These are phyloP conservation scores for Penaeus chinensis DNA, from an alignment of 1,140 invertebrate species.

Conservation along the genomic window DNA sequence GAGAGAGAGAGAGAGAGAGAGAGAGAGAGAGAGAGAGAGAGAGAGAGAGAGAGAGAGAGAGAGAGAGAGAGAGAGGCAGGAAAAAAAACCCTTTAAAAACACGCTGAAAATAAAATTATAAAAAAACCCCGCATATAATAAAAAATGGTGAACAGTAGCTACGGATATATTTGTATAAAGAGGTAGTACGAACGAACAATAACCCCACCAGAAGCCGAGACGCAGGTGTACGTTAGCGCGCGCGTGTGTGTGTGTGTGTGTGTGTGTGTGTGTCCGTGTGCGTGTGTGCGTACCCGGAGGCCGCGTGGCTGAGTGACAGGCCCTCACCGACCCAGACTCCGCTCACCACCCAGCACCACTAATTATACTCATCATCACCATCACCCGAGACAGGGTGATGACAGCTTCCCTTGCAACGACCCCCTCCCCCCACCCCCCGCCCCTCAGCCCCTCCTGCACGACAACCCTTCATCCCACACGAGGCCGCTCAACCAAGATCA, in stretches of 20 bases:
- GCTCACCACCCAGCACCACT: slow-evolving; percentile 21
- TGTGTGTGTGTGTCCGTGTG: not conserved
- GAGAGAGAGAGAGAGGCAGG: too few species aligned
- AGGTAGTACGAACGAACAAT: too few species aligned
- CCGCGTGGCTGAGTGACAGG: not conserved
- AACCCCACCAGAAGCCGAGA: too few species aligned
- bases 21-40: too few species aligned
- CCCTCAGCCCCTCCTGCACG: not conserved
- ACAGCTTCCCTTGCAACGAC: not conserved
- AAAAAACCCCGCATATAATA: too few species aligned
- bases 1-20: too few species aligned
- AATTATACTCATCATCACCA: slow-evolving; percentile 31
- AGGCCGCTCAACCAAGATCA: not conserved
- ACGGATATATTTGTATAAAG: too few species aligned
- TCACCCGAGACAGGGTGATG: not conserved
- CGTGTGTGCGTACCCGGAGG: not conserved
- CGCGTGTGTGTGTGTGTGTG: slow-evolving; percentile 21
- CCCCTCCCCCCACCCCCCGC: not conserved
- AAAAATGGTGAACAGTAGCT: too few species aligned
- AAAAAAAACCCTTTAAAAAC: too few species aligned
- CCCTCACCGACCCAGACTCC: slow-evolving; percentile 12
- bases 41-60: too few species aligned
- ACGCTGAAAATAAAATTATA: too few species aligned
- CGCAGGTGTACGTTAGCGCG: not conserved
- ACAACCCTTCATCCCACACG: not conserved